Conservation (phyloP, 2,888 invertebrate genomes). For the Hedya salicella region DNA sequence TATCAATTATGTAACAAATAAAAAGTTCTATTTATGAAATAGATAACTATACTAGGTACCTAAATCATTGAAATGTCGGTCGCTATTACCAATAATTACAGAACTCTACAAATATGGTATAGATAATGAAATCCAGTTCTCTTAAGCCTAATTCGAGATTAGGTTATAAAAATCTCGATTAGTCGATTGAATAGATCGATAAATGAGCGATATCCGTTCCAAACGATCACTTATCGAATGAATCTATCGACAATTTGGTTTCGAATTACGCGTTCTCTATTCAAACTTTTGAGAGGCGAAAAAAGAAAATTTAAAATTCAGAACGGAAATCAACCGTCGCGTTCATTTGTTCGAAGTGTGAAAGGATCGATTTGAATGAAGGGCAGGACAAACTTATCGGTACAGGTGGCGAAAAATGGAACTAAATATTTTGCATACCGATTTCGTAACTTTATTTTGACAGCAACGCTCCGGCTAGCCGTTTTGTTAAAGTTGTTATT, state of each 20-base stretch:
- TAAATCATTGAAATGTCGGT: no score
- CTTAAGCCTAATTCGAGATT: constrained; percentile 22
- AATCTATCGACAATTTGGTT: constrained; percentile 81
- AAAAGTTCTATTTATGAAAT: background rate
- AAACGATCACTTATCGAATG: constrained; percentile 83
- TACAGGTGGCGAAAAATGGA: constrained; percentile 17
- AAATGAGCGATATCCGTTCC: constrained; percentile 80
- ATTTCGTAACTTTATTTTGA: constrained; percentile 10
- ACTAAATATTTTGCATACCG: constrained; percentile 22
- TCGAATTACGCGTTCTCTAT: constrained; percentile 68
- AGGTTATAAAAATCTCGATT: constrained; percentile 59
- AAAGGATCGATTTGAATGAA: constrained; percentile 79
- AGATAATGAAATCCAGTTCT: background rate
- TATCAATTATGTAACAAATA: background rate
- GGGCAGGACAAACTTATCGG: constrained; percentile 13
- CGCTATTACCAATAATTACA: no score
- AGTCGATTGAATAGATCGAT: constrained; percentile 75
- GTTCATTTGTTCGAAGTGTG: constrained; percentile 81
- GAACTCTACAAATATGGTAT: constrained; percentile 9
- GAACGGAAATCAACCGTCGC: constrained; percentile 84
- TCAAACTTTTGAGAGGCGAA: constrained; percentile 61
- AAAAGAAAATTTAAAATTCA: constrained; percentile 79
- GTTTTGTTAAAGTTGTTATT: constrained; percentile 14
- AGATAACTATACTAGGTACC: no score
- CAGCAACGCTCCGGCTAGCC: constrained; percentile 12